These are phyloP conservation scores for Endotricha flammealis DNA, from an alignment of 2,888 invertebrate species.

Conservation along the genomic window DNA sequence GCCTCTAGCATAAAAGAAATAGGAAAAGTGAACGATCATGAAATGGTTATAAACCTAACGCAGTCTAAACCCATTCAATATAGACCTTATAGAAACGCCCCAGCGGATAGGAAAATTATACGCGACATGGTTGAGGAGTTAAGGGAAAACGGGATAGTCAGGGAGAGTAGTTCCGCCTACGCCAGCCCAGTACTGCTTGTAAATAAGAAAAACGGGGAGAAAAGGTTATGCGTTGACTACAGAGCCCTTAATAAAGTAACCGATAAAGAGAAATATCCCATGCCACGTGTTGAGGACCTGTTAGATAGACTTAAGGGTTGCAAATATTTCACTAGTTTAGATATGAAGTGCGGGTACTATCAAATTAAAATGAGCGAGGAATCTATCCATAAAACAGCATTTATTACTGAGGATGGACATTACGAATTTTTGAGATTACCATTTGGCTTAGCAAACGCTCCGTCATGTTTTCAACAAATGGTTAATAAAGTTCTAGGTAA, in stretches of 20 bases:
- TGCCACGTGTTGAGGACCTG: constrained; percentile 43
- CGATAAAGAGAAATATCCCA: constrained; percentile 27
- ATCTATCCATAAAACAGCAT: constrained; percentile 39
- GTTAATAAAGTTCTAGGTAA: constrained; percentile 14
- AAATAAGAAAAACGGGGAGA: constrained; percentile 18
- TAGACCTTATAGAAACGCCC: constrained; percentile 16
- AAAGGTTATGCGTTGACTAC: constrained; percentile 20
- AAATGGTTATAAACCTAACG: constrained; percentile 15
- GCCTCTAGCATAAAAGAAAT: too few species aligned
- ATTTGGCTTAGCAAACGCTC: constrained; percentile 20
- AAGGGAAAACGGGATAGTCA: constrained; percentile 15
- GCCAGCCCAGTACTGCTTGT: constrained; percentile 18
- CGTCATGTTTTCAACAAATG: constrained; percentile 6
- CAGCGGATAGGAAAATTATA: constrained; percentile 14
- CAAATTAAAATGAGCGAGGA: constrained; percentile 33
- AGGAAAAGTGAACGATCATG: constrained; percentile 14
- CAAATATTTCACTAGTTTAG: constrained; percentile 30
- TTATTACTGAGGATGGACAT: too few species aligned
- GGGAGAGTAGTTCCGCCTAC: constrained; percentile 18
- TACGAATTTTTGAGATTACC: constrained; percentile 33
- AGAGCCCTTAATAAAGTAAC: constrained; percentile 18
- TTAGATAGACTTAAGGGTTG: constrained; percentile 27
- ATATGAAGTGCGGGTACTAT: constrained; percentile 34
- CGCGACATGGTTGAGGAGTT: constrained; percentile 16
- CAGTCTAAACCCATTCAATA: constrained; percentile 12